Conservation (phyloP, 2,113 vertebrate genomes). For the Gymnocephalus cernua region DNA sequence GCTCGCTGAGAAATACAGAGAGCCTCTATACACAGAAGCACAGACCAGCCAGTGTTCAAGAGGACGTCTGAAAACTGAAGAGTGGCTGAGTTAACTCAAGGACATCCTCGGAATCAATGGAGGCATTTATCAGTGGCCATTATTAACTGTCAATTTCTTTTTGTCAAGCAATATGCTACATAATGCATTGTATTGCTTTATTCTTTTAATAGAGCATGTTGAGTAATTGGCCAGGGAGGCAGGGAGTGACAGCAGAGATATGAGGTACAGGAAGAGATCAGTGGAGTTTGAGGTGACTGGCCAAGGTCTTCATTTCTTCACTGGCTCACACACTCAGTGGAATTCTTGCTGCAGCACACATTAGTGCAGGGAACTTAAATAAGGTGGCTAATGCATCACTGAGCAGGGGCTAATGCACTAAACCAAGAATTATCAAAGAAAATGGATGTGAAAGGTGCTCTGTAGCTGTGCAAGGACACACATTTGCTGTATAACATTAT, state of each 20-base stretch:
- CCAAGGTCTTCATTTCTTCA: slow-evolving; percentile 70
- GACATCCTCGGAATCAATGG: slow-evolving; percentile 78
- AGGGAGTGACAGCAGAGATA: slow-evolving; percentile 70
- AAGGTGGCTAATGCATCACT: slow-evolving; percentile 65
- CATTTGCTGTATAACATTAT: not conserved
- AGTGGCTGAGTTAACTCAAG: slow-evolving; percentile 70
- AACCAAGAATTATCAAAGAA: slow-evolving; percentile 58
- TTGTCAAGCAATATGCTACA: slow-evolving; percentile 74
- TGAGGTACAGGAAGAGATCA: slow-evolving; percentile 56
- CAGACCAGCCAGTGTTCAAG: slow-evolving; percentile 70
- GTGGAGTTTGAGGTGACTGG: slow-evolving; percentile 72
- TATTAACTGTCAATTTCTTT: slow-evolving; percentile 81
- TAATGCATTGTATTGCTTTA: slow-evolving; percentile 73
- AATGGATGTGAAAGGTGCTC: slow-evolving; percentile 42
- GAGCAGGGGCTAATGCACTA: slow-evolving; percentile 45
- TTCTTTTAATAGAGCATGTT: slow-evolving; percentile 72
- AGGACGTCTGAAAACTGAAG: slow-evolving; percentile 56
- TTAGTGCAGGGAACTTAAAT: slow-evolving; percentile 61
- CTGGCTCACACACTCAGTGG: slow-evolving; percentile 52
- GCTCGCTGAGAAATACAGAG: slow-evolving; percentile 70
- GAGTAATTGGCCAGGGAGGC: slow-evolving; percentile 74
- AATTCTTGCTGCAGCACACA: slow-evolving; percentile 60
- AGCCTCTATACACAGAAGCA: slow-evolving; percentile 70
- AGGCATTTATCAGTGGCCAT: slow-evolving; percentile 78
- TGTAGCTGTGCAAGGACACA: slow-evolving; percentile 35